Conservation (phyloP, 2,113 vertebrate species). For the Sapajus apella region DNA sequence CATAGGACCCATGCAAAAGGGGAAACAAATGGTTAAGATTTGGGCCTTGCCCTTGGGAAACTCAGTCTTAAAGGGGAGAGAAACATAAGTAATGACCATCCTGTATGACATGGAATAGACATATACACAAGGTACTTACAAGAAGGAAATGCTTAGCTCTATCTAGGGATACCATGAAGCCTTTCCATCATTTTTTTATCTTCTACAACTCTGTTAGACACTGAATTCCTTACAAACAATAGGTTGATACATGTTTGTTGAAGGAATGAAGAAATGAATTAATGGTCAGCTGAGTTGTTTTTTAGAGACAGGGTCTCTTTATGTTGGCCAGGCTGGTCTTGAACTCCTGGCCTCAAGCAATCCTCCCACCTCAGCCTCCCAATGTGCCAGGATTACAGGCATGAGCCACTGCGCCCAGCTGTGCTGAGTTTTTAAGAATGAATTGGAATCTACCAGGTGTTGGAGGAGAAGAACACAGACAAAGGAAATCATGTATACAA, state of each 20-base stretch:
- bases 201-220: background rate
- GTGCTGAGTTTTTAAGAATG: background rate
- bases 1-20: background rate
- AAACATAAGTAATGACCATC: background rate
- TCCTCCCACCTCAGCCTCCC: too few species aligned
- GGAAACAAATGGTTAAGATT: background rate
- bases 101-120: background rate
- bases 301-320: background rate
- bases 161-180: background rate
- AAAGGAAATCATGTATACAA: background rate
- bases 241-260: slow-evolving; percentile 1
- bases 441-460: background rate
- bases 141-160: slow-evolving; percentile 44
- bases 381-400: too few species aligned
- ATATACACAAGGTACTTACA: background rate
- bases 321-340: too few species aligned
- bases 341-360: too few species aligned
- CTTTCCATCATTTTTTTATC: slow-evolving; percentile 13
- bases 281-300: background rate
- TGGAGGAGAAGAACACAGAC: background rate
- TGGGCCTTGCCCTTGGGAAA: background rate
- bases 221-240: slow-evolving; percentile 51
- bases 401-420: too few species aligned
- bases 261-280: slow-evolving; percentile 16
- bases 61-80: background rate